A percentile compares a stretch with the other conserved stretches of the same genome.
Evolutionary conservation across 1,140 invertebrate genomes (phyloP).

Genomic region (Drosophila seguyi): DNA sequence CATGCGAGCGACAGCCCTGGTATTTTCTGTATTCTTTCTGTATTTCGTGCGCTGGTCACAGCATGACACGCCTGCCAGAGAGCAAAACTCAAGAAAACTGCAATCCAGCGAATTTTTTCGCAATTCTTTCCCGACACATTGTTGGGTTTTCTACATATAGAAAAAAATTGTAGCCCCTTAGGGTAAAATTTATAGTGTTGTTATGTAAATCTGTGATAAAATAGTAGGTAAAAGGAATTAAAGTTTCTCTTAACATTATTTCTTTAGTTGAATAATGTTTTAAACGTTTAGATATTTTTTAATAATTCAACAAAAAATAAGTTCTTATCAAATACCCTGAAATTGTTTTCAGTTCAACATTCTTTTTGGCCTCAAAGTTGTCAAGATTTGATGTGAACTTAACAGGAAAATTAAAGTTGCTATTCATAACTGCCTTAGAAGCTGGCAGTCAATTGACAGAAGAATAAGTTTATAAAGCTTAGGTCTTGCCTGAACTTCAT

Average conservation of each 20-base stretch:
- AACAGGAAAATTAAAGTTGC: constrained; percentile 11
- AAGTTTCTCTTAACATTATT: too few relatives aligned
- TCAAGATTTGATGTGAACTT: constrained; percentile 31
- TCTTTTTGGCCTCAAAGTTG: constrained; percentile 60
- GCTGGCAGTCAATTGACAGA: constrained; percentile 51
- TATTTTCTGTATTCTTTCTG: constrained; percentile 41
- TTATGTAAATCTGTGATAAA: too few relatives aligned
- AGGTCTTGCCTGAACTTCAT: constrained; percentile 31
- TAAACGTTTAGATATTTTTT: too few relatives aligned
- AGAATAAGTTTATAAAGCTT: constrained; percentile 32
- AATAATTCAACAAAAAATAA: too few relatives aligned
- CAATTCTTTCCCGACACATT: constrained; percentile 11
- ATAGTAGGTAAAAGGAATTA: background rate
- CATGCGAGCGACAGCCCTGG: constrained; percentile 69
- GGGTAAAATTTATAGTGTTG: too few relatives aligned
- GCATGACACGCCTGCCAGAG: constrained; percentile 37
- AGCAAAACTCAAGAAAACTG: constrained; percentile 54
- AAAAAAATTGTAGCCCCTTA: background rate
- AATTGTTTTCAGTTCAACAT: constrained; percentile 5
- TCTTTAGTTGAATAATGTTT: too few relatives aligned
- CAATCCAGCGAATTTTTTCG: constrained; percentile 38
- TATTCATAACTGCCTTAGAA: constrained; percentile 38
- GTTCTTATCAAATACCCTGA: background rate
- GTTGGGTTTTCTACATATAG: constrained; percentile 37
- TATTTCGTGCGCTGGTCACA: constrained; percentile 36